Conservation (phyloP, 2,888 invertebrate genomes). For the Leucophenga montana region DNA sequence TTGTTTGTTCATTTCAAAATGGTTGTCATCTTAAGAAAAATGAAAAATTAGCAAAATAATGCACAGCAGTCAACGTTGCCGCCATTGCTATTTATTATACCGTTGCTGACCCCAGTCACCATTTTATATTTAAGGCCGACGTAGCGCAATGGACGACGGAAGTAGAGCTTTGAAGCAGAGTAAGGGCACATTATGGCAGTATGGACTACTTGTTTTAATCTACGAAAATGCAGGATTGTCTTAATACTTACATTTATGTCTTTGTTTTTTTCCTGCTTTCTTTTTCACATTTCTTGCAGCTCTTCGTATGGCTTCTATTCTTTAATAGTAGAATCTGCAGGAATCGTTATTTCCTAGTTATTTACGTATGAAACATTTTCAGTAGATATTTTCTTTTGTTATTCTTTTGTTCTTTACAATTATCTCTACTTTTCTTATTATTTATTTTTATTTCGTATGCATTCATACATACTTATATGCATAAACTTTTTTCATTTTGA, state of each 20-base stretch:
- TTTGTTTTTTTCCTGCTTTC: background rate
- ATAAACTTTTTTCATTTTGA: no score
- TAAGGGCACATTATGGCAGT: no score
- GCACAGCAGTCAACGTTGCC: background rate
- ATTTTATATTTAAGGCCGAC: conserved; percentile 2
- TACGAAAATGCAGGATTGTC: conserved; percentile 23
- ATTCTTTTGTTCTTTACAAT: background rate
- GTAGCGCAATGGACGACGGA: background rate
- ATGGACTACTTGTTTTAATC: conserved; percentile 2
- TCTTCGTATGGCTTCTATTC: no score
- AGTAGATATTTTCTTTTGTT: background rate
- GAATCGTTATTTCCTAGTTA: background rate
- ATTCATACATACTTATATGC: no score
- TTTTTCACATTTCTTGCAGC: no score
- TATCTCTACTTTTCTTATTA: background rate
- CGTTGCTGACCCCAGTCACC: no score
- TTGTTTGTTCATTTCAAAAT: conserved; percentile 16
- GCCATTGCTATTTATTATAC: no score
- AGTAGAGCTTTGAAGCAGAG: no score
- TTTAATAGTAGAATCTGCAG: no score
- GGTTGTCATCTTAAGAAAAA: conserved; percentile 14
- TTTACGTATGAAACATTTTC: background rate
- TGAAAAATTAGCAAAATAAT: conserved; percentile 9
- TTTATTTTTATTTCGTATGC: no score
- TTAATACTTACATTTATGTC: conserved; percentile 11